These are phyloP conservation scores for Lucinisca nassula DNA, from an alignment of 2,888 invertebrate species.

Conservation along the genomic window DNA sequence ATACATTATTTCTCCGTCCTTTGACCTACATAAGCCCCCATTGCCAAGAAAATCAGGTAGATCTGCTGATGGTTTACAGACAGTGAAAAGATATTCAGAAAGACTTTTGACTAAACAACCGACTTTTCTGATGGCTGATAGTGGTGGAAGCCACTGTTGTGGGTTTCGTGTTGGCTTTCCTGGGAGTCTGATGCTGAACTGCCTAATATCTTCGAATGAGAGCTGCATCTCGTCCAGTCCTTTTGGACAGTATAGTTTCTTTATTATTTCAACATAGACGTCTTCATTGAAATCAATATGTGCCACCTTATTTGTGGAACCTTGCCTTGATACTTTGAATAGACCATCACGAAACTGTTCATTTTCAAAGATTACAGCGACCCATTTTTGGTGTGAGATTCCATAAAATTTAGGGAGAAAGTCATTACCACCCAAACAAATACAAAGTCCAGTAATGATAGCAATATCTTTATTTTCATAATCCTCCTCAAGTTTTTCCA, in stretches of 20 bases:
- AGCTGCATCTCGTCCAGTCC: not conserved
- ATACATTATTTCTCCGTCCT: constrained; percentile 6
- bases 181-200: not conserved
- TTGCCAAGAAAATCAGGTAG: constrained; percentile 24
- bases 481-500: constrained; percentile 14
- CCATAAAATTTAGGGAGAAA: constrained; percentile 42
- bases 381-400: constrained; percentile 5
- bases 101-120: constrained; percentile 4
- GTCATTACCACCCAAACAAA: constrained; percentile 41
- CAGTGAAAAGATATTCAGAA: constrained; percentile 10
- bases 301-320: not conserved
- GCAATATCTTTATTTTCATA: constrained; percentile 1
- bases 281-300: not conserved
- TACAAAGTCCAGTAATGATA: not conserved
- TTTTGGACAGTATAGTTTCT: not conserved
- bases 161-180: constrained; percentile 1
- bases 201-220: constrained; percentile 27
- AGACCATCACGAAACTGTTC: not conserved
- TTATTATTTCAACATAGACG: not conserved
- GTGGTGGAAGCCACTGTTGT: constrained; percentile 33
- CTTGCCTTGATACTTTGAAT: not conserved
- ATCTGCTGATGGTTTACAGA: not conserved
- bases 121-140: not conserved
- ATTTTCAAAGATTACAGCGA: constrained; percentile 3
- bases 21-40: not conserved